These are phyloP conservation scores for Ptilonorhynchus violaceus DNA, from an alignment of 2,113 vertebrate genomes.

Conservation along the genomic window DNA sequence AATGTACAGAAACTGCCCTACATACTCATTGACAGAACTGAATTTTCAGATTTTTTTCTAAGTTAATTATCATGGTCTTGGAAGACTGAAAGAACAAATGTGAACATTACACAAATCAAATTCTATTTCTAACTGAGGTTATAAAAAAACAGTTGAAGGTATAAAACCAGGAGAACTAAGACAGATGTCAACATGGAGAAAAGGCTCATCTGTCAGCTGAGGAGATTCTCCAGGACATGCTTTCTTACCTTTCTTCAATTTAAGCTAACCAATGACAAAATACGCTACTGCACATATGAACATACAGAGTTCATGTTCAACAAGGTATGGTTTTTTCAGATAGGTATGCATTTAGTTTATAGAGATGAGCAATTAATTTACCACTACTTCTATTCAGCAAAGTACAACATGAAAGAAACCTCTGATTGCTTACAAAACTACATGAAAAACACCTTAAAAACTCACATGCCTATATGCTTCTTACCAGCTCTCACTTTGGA, in stretches of 20 bases:
- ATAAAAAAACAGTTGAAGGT: neutral
- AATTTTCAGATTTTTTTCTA: neutral
- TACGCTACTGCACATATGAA: neutral
- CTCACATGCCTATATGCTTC: neutral
- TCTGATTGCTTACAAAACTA: neutral
- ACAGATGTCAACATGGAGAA: neutral
- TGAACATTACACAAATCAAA: neutral
- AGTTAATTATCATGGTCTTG: neutral
- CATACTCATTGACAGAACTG: neutral
- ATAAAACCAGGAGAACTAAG: neutral
- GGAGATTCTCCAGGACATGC: neutral
- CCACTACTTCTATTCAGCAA: neutral
- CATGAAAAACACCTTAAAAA: neutral
- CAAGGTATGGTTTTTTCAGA: neutral
- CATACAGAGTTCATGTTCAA: neutral
- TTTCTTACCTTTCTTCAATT: neutral
- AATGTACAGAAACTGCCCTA: neutral
- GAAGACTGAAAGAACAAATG: neutral
- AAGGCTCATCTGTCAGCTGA: neutral
- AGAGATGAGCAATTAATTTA: neutral
- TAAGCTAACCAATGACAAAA: neutral
- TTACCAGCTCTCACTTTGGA: neutral
- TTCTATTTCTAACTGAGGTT: neutral
- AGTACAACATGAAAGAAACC: neutral
- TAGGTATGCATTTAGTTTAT: neutral